Base-by-base conservation (phyloP, 2,797 vertebrate species). In the Pipistrellus pipistrellus region DNA sequence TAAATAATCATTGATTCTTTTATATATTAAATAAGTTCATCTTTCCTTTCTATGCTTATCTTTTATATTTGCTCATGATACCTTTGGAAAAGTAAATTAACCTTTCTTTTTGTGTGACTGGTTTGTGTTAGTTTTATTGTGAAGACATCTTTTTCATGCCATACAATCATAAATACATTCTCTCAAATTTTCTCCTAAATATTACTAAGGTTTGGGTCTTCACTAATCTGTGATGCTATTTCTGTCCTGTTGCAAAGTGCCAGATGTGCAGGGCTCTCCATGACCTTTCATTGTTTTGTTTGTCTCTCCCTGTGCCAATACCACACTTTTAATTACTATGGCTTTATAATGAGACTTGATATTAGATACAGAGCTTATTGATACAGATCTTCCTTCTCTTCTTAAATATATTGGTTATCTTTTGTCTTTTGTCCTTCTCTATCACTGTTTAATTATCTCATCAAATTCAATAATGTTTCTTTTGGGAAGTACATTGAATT, bases 11-110 rank as follows among this genome's bases (percentile, higher is more conserved):
- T 59, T 69, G 15, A 68, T 75, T 75, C 4, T 11, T 55, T 55
- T 62, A 48, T 17, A 32, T 55, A 64, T 51, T 21, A 71, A 66
- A 20, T 17, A 90, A 51, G n/a, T 25, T 14, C 51, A 38, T 41
- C n/a, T 38, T 82, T 86, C 41, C 21, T 32, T 68, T 81, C 48
- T 69, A 2, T 62, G 53, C 30, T 77, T 66, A 72, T 30, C 8
- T 66, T 88, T 88, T 71, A 25, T 57, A 85, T 82, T 93, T 72
- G 8, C 32, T 85, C 68, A 51, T 81, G 73, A 48, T 66, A 77
- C 0, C 25, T 90, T 71, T 48, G 25, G 32, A 80, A 77, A 77
- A 76, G 15, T 41, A 77, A 64, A n/a, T 71, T 30, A 46, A 62
- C 69, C 4, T 66, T 85, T 88, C 51, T 41, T 68, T 88, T 89